phyloP scores from a whole-genome alignment of 1,140 invertebrate genomes.

The Pogonognathellus flavescens region DNA sequence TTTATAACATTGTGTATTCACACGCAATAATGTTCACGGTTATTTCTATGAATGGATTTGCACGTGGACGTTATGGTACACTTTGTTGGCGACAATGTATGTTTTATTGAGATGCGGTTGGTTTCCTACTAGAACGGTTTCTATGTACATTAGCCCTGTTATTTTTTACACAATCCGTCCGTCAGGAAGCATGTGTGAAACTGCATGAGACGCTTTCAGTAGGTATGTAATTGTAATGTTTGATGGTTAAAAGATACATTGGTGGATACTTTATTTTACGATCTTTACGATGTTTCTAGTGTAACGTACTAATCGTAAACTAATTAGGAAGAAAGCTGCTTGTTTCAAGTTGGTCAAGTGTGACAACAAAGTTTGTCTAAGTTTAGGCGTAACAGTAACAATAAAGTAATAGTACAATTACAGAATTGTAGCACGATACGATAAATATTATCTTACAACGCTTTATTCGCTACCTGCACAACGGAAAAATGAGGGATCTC shows the following conservation, averaged over 20 bases:
- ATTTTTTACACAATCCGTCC: not conserved
- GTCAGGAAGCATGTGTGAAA: not conserved
- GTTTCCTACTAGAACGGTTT: not conserved
- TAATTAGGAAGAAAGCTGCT: slow-evolving; percentile 25
- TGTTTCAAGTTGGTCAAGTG: not conserved
- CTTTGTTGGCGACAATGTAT: slow-evolving; percentile 19
- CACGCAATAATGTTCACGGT: not conserved
- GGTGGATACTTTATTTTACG: not conserved
- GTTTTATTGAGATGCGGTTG: not conserved
- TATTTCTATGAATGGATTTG: not conserved
- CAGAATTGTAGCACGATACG: too few species aligned
- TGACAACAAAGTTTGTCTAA: not conserved
- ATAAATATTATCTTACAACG: too few species aligned
- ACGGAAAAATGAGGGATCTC: too few species aligned
- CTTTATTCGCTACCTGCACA: too few species aligned
- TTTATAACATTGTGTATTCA: not conserved
- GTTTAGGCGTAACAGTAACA: not conserved
- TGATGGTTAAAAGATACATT: not conserved
- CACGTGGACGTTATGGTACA: not conserved
- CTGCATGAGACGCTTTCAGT: not conserved
- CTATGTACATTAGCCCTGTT: not conserved
- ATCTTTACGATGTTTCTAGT: not conserved
- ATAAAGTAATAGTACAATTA: not conserved
- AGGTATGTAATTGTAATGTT: not conserved
- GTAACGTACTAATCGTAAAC: not conserved